Evolutionary conservation across 1,140 invertebrate genomes (phyloP), one percentile per base, ranked within the genome.

Genomic region (Alviniconcha marisindica): DNA sequence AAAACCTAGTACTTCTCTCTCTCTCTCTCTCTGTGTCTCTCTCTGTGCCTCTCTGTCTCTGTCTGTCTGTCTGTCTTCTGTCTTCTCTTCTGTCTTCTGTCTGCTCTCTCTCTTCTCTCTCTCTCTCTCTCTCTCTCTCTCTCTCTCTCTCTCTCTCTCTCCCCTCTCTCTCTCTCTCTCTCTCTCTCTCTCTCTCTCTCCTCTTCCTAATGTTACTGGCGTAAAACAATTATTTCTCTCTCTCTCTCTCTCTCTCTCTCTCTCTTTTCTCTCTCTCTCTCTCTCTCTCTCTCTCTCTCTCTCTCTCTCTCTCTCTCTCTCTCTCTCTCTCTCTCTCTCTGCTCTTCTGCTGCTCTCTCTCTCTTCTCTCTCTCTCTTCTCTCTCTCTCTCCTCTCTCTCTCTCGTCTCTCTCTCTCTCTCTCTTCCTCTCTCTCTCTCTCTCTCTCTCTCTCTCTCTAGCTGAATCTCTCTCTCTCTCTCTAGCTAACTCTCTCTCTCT

Each of bases 281-380:
- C 51, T 51, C 77, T 79, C 77, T 79, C 77, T 79, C 77, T 79
- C 77, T 79, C 77, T 79, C 77, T 79, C 77, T 79, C 51, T 54
- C 77, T 79, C 48, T 79, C 77, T 79, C 77, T 51, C 77, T 51
- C 44, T 51, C 77, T 51, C 77, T 51, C 48, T 33, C 40, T 73
- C 71, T 40, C 7, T 79, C 18, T 21, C 76, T 18, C 14, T 63
- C 21, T 69, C 15, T 24, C 31, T 38, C 31, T 42, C 31, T 36
- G 18, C 28, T 56, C 71, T 44, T 28, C 78, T 71, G 63, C 79
- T 51, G 77, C 42, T 69, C 51, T 36, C 12, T 15, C 54, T 51
- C 81, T 77, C 56, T 60, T 73, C 54, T 21, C 38, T 48, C 42
- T n/a, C 21, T 24, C 24, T 38, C 42, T 48, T 0, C 31, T 38